A percentile compares a stretch with the other conserved stretches of the same genome.
Conservation (phyloP, 1,140 invertebrate genomes). For the Eriosoma lanigerum region DNA sequence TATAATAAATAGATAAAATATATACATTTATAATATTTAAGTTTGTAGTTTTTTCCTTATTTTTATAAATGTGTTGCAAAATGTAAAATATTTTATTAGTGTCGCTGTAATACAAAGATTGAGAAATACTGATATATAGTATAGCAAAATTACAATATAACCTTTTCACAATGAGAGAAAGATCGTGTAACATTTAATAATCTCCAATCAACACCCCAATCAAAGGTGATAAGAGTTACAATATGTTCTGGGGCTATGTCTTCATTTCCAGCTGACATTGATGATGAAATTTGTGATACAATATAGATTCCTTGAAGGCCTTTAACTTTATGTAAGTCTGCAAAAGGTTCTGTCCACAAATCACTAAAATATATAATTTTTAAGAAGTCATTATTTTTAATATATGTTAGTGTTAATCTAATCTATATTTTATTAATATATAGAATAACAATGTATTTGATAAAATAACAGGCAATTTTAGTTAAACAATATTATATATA, state of each 20-base stretch:
- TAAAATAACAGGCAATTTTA: no score
- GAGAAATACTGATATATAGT: no score
- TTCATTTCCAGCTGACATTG: conserved; percentile 52
- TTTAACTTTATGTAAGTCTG: conserved; percentile 85
- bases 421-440: no score
- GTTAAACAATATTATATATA: no score
- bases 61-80: no score
- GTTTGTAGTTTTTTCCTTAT: no score
- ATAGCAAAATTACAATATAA: not conserved
- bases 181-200: conserved; percentile 61
- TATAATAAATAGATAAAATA: no score
- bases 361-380: conserved; percentile 11
- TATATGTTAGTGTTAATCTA: not conserved
- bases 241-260: conserved; percentile 72
- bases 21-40: no score
- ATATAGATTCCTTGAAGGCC: conserved; percentile 87
- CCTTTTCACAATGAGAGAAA: conserved; percentile 46
- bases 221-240: conserved; percentile 80
- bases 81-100: no score
- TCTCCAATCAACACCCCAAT: conserved; percentile 83
- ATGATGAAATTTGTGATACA: conserved; percentile 67
- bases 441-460: no score
- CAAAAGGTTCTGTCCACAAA: conserved; percentile 63
- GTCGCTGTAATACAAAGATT: no score
- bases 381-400: not conserved